These are phyloP conservation scores for Medauroidea extradentata DNA, from an alignment of 1,140 invertebrate genomes.

Conservation along the genomic window DNA sequence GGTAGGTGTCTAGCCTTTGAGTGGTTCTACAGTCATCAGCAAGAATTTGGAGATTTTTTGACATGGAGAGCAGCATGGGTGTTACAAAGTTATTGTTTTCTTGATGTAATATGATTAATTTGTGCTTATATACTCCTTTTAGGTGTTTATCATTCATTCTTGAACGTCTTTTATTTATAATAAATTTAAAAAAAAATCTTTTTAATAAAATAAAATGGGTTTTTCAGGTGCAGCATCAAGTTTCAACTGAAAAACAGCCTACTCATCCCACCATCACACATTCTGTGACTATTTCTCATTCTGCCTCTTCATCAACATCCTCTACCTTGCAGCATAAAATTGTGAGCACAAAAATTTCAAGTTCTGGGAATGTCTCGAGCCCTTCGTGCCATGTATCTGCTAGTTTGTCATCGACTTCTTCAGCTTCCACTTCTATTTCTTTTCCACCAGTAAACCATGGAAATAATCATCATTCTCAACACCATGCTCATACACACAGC, in stretches of 20 bases:
- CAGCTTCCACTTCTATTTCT: constrained; percentile 33
- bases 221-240: constrained; percentile 47
- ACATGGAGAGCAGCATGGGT: no score
- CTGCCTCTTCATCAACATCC: constrained; percentile 56
- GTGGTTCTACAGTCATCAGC: no score
- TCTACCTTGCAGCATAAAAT: constrained; percentile 55
- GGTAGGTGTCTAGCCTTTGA: no score
- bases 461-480: constrained; percentile 39
- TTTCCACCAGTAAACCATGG: constrained; percentile 2
- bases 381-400: constrained; percentile 27
- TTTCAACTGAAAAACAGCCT: constrained; percentile 1
- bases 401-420: constrained; percentile 31
- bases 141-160: no score
- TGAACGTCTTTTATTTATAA: no score
- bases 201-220: no score
- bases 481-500: constrained; percentile 42
- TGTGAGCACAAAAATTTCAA: constrained; percentile 20
- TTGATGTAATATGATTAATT: no score
- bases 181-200: no score
- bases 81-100: no score
- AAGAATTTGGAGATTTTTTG: no score
- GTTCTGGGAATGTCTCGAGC: neutral
- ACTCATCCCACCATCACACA: constrained; percentile 38
- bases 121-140: no score
- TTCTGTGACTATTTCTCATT: constrained; percentile 59